These are phyloP conservation scores for Ophonus ardosiacus DNA, from an alignment of 2,888 invertebrate species.

Conservation along the genomic window DNA sequence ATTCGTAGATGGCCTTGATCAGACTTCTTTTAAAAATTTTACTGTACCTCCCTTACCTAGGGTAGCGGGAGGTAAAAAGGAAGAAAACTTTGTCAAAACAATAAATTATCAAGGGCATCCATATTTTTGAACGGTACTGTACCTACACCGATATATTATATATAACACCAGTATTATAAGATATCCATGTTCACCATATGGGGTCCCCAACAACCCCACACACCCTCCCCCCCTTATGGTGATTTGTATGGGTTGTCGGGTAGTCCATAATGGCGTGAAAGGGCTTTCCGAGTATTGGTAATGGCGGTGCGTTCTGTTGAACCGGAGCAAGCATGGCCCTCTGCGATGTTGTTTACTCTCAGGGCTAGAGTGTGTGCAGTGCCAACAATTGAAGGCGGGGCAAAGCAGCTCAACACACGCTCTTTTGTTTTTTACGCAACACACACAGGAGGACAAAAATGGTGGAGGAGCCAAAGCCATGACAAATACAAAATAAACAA, in stretches of 20 bases:
- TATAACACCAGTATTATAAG: no score
- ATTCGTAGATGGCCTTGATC: no score
- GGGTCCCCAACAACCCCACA: background rate
- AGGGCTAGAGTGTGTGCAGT: background rate
- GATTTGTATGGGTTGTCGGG: background rate
- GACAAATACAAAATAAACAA: background rate
- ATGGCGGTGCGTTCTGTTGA: background rate
- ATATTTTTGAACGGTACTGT: no score
- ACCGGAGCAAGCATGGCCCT: background rate
- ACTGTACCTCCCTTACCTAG: no score
- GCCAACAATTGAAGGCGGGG: background rate
- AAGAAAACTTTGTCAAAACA: no score
- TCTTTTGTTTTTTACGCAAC: background rate
- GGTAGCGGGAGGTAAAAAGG: no score
- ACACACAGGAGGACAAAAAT: background rate
- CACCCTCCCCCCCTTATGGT: background rate
- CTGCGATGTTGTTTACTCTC: background rate
- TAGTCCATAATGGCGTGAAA: background rate
- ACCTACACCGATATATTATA: no score
- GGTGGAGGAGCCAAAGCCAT: background rate
- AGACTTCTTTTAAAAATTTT: no score
- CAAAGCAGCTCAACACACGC: background rate
- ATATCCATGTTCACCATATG: no score
- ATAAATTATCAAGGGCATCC: no score
- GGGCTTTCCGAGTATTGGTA: background rate